Evolutionary conservation across 23 tunicate species (phyloP), one percentile per base, ranked within the genome.

Genomic region (Diplosoma virens): DNA sequence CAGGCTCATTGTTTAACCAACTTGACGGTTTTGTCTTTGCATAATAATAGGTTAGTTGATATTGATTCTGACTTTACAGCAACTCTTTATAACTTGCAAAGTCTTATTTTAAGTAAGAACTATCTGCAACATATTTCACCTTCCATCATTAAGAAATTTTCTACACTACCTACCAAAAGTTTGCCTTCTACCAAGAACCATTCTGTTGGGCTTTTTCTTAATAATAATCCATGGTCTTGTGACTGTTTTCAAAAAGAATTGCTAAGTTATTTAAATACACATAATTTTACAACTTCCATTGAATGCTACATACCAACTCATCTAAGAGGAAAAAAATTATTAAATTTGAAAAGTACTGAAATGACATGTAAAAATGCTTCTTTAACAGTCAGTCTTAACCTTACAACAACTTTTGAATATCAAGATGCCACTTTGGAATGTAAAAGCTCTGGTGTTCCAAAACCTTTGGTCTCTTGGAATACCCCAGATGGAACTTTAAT

Each of bases 151-250:
- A 33, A 78, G 47, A 22, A 30, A 23, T 73, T 89, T 63, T 7
- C 30, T 1, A 26, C 16, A 36, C 17, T 24, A 52, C 24, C 3
- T 31, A 14, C 53, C 50, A 59, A 2, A 22, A 33, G 36, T 33
- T 34, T 11, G 5, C 36, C 5, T 16, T 25, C 26, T 5, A 6
- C 35, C 16, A 6, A 3, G 52, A 25, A 17, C 37, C 32, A 61
- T 28, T 7, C 32, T 20, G 18, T 7, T 21, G 48, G 52, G 4
- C 18, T 87, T 11, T 5, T 18, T 25, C 17, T 81, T 4, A 47
- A 32, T n/a, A 48, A 59, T 37, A 90, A 90, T 34, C 82, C 90
- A 18, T 78, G 87, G 77, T 67, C 84, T 3, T 90, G 97, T 58
- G 89, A 90, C 67, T 90, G 97, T 37, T 61, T 54, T 31, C 82